These are phyloP conservation scores for Menidia beryllina DNA, from an alignment of 2,113 vertebrate genomes.

Conservation along the genomic window DNA sequence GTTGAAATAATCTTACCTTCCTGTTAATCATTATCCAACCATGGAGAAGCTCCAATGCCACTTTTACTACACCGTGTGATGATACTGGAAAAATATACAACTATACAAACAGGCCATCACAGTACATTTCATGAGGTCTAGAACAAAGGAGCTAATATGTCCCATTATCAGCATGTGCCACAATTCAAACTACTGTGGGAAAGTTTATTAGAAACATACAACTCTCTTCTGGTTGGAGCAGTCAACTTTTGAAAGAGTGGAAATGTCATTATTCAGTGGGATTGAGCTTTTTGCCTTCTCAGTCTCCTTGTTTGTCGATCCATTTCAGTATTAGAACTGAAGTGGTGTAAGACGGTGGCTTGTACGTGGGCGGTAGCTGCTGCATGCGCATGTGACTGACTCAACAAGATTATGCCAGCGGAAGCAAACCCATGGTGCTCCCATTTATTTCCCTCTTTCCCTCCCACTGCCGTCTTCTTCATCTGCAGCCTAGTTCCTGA, in stretches of 20 bases:
- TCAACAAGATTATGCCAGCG: conserved; percentile 7
- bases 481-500: conserved; percentile 26
- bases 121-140: conserved; percentile 15
- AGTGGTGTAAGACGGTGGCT: conserved; percentile 17
- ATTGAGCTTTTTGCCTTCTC: neutral
- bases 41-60: conserved; percentile 10
- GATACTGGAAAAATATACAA: conserved; percentile 40
- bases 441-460: conserved; percentile 10
- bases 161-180: neutral
- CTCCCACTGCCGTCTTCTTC: conserved; percentile 6
- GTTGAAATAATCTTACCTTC: conserved; percentile 53
- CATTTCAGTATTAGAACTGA: neutral
- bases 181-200: conserved; percentile 7
- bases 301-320: conserved; percentile 18
- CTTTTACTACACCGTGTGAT: conserved; percentile 22
- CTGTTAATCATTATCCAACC: conserved; percentile 54
- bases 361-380: conserved; percentile 26
- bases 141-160: conserved; percentile 4
- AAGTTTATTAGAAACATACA: conserved; percentile 5
- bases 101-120: conserved; percentile 10
- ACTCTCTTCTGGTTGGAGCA: conserved; percentile 19
- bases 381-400: conserved; percentile 27
- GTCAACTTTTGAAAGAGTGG: conserved; percentile 6
- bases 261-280: neutral
- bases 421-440: conserved; percentile 22